Evolutionary conservation across 2,888 invertebrate genomes (phyloP), one percentile per base, ranked within the genome.

Genomic region (Ametastegia equiseti): DNA sequence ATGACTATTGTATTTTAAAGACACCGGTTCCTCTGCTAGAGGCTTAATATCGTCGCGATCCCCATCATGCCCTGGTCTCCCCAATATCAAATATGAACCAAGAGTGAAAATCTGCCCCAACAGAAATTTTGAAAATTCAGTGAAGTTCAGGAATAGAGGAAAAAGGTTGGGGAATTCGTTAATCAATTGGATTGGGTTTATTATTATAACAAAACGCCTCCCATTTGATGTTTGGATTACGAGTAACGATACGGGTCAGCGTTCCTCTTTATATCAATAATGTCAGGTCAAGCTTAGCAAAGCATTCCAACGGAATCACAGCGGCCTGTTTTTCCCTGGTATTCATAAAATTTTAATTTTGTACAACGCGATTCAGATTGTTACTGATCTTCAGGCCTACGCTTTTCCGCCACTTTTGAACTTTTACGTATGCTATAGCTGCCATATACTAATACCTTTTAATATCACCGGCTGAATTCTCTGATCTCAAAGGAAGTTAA

Each of bases 261-360:
- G 9, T 54, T 36, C 75, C 75, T 54, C 50, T 54, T 75, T 33
- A 75, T 75, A 75, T 33, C 75, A 75, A 75, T 33, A 75, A 75
- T 36, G 75, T 36, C 33, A 36, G 54, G 54, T 75, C 54, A 50
- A 54, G 54, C 23, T 54, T 36, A 75, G 54, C 54, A 75, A 54
- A 75, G 75, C 54, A 75, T 75, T 75, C 75, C 54, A 75, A 50
- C 36, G 19, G 33, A 54, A 75, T 54, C n/a, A 50, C 75, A 54
- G 54, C 54, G 36, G 27, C 11, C 27, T 33, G 19, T 1, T 50
- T 75, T 36, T 54, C n/a, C 54, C 33, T 33, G 75, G 75, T 54
- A 75, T 75, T 75, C 75, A 54, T 75, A 54, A 54, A 75, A 75
- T 50, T 75, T 50, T 50, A 54, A 75, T 75, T 19, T 50, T 36